Evolutionary conservation across 2,888 invertebrate species (phyloP).

Genomic region (Troilus luridus): DNA sequence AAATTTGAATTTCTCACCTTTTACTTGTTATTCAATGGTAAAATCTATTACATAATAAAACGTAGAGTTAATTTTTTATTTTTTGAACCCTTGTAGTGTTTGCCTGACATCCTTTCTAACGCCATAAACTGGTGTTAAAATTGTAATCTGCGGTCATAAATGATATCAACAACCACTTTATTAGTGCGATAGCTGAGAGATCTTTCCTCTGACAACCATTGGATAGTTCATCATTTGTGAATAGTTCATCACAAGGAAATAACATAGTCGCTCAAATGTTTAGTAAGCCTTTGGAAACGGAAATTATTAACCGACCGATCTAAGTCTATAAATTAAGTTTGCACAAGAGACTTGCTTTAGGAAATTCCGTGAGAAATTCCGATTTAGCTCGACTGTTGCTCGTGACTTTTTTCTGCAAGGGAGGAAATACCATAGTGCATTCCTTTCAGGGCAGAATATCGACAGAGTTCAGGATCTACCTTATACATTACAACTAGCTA

Average conservation of each 20-base stretch:
- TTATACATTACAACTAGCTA: neutral
- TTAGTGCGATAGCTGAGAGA: neutral
- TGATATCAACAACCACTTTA: neutral
- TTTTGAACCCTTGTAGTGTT: too few relatives aligned
- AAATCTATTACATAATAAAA: too few relatives aligned
- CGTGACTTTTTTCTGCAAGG: neutral
- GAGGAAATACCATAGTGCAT: neutral
- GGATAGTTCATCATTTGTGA: too few relatives aligned
- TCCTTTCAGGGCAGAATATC: neutral
- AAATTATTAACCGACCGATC: neutral
- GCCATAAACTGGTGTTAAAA: neutral
- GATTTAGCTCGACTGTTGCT: neutral
- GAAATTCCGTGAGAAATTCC: neutral
- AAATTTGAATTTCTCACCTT: too few relatives aligned
- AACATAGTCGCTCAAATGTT: neutral
- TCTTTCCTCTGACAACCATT: neutral
- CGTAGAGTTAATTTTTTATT: too few relatives aligned
- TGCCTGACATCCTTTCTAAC: neutral
- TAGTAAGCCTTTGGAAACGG: neutral
- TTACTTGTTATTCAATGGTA: too few relatives aligned
- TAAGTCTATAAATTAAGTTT: neutral
- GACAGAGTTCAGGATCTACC: neutral
- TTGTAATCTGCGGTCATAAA: neutral
- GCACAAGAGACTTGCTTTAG: constrained; percentile 10
- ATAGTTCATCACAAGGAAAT: neutral